phyloP scores from a whole-genome alignment of 2,797 vertebrate genomes.

The Limosa lapponica region DNA sequence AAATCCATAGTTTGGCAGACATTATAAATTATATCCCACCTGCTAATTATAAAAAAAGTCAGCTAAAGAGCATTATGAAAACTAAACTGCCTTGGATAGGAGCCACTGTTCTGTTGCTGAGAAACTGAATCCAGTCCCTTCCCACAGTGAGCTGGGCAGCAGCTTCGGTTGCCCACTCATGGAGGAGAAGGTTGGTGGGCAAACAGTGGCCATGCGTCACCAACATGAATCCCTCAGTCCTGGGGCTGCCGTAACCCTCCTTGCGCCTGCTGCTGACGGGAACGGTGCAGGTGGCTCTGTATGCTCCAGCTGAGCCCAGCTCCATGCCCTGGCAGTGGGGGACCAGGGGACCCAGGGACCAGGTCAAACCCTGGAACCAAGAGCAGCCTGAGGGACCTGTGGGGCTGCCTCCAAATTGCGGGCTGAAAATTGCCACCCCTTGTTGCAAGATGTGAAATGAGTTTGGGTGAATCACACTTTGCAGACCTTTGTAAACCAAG shows the following conservation, averaged over 20 bases:
- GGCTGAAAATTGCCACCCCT: accelerated
- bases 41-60: background rate
- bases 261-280: accelerated
- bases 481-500: background rate
- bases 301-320: background rate
- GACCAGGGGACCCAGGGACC: accelerated
- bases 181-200: background rate
- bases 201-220: accelerated
- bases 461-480: background rate
- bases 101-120: background rate
- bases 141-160: background rate
- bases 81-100: background rate
- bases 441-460: background rate
- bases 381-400: background rate
- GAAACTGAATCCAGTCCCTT: background rate
- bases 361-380: background rate
- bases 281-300: accelerated
- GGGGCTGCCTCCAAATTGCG: background rate
- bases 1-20: background rate
- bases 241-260: background rate
- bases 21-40: background rate
- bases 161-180: accelerated
- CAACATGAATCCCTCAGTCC: accelerated
- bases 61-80: background rate
- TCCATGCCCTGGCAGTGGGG: accelerated